Conservation (phyloP, 2,888 invertebrate genomes). For the Salticus scenicus region DNA sequence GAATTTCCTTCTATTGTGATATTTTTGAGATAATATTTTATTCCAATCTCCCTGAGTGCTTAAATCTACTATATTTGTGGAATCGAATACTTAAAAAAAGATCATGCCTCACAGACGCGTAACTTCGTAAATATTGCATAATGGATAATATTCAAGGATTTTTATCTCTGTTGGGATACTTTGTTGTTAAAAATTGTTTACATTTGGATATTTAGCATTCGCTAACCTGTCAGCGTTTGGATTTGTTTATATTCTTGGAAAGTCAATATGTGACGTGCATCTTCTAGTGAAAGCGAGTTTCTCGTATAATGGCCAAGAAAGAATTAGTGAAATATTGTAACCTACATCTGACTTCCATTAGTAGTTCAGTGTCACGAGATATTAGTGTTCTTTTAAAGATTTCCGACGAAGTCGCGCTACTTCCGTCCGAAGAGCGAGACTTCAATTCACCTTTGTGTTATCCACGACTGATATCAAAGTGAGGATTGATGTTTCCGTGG, state of each 20-base stretch:
- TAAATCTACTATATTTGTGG: background rate
- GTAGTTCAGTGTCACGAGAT: conserved; percentile 56
- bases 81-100: too few species aligned
- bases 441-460: background rate
- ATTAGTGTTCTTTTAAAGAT: conserved; percentile 51
- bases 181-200: background rate
- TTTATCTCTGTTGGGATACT: background rate
- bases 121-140: too few species aligned
- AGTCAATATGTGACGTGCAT: background rate
- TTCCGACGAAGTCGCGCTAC: conserved; percentile 58
- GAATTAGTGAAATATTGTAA: conserved; percentile 13
- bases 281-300: background rate
- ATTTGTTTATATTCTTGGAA: too few species aligned
- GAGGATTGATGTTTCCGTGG: background rate
- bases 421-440: conserved; percentile 45
- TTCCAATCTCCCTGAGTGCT: background rate
- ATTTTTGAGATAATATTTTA: background rate
- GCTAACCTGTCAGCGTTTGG: background rate
- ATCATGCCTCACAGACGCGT: too few species aligned
- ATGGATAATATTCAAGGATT: too few species aligned
- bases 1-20: background rate
- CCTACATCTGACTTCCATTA: conserved; percentile 29
- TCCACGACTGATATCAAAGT: background rate
- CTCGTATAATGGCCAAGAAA: conserved; percentile 30
- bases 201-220: background rate